A percentile compares a stretch with the other conserved stretches of the same genome.
Conservation (phyloP, 2,113 vertebrate genomes). For the Dasyprocta punctata region DNA sequence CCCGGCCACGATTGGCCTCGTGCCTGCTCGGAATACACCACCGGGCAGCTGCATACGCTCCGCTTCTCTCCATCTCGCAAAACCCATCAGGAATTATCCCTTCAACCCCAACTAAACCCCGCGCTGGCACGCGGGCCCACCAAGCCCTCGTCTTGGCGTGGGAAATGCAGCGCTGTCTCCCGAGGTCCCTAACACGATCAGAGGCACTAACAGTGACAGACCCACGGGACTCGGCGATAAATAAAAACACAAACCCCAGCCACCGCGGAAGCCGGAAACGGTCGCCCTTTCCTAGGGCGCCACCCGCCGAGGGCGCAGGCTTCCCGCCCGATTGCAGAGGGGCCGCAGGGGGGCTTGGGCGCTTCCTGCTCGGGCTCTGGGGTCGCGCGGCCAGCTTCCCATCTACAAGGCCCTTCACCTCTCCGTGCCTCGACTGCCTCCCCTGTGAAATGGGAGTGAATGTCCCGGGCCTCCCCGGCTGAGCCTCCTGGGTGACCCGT, state of each 20-base stretch:
- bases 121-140: slow-evolving; percentile 58
- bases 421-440: neutral
- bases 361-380: neutral
- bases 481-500: no score
- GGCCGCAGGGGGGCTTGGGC: fast-evolving
- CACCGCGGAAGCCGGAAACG: neutral
- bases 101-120: slow-evolving; percentile 63
- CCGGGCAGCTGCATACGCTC: slow-evolving; percentile 58
- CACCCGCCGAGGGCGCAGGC: neutral
- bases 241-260: slow-evolving; percentile 53
- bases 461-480: neutral
- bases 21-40: slow-evolving; percentile 63
- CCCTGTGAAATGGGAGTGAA: neutral
- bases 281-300: neutral
- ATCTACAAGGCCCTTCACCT: neutral
- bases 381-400: neutral
- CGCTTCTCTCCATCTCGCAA: slow-evolving; percentile 53
- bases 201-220: slow-evolving; percentile 54
- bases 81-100: slow-evolving; percentile 72
- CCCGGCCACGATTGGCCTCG: slow-evolving; percentile 36
- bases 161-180: slow-evolving; percentile 59
- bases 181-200: slow-evolving; percentile 48
- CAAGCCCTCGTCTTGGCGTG: slow-evolving; percentile 62
- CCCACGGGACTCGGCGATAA: neutral
- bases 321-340: neutral